Evolutionary conservation across 2,888 invertebrate genomes (phyloP), one percentile per base, ranked within the genome.

Genomic region (Idaea aversata): DNA sequence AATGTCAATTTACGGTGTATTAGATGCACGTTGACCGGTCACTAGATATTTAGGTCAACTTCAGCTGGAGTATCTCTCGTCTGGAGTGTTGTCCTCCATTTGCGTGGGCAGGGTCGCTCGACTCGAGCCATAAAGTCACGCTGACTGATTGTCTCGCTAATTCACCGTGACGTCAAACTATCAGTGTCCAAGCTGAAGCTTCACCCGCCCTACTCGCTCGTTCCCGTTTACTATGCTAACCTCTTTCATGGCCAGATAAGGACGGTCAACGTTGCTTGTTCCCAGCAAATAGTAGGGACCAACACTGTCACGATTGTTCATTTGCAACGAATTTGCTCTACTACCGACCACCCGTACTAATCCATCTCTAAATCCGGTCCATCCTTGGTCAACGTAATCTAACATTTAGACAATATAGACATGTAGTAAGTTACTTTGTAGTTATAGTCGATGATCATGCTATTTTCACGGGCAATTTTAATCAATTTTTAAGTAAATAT

Each of bases 101-200:
- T 90, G 86, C 86, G 84, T 83, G 75, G 80, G 75, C 76, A 76
- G 79, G 77, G 76, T 73, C 75, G 79, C 77, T 81, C 77, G 77
- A 79, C 72, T 70, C 74, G 70, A 74, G 78, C 78, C 77, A 75
- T 77, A 80, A 78, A 82, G 85, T 84, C 85, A 80, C 80, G 75
- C 81, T 85, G 88, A 90, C 83, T 85, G 88, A 91, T 91, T 90
- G 87, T 88, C 81, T 81, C 83, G 81, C 85, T 89, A 88, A 90
- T 89, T 84, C 77, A 75, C 75, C 76, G 78, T 80, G 83, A 83
- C 83, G 75, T 77, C 75, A 47, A 76, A 77, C 81, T 78, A 80
- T 81, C 78, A 76, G 73, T 76, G 73, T 67, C 73, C 71, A 72
- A 66, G 71, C 13, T 72, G 72, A 70, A 71, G 68, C 60, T 63